Evolutionary conservation across 2,113 vertebrate genomes (phyloP), one percentile per base, ranked within the genome.

Genomic region (Halcyon malimbica): DNA sequence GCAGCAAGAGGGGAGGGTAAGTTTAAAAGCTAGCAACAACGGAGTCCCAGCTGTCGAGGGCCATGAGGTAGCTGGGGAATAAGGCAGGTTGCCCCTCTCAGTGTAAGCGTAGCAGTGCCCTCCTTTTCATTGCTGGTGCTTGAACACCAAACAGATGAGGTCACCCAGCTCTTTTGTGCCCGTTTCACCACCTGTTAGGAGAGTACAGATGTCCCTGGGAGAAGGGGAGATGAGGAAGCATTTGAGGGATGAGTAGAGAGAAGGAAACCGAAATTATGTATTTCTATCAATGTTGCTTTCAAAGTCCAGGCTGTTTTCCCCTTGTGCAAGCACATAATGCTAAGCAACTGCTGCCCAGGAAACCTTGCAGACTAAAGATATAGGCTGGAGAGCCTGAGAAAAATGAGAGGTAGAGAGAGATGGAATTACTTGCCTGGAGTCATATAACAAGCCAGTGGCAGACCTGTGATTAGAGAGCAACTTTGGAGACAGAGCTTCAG

Each of bases 301-400:
- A 11, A 73, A 65, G 75, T 63, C 31, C 71, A 46, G 23, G 76
- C 25, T 50, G 23, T 18, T 88, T 81, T 88, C 46, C 57, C 31
- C 20, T 64, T 41, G 28, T 37, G 44, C 35, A n/a, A 78, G 46
- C 57, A 85, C 9, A 11, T 37, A 65, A 57, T 51, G 44, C 84
- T 89, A 88, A 84, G 63, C 67, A 91, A 70, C 88, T 51, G 59
- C 92, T 93, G 87, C 82, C 63, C 87, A 51, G 70, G 88, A 94
- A 90, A 77, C 54, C 74, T 88, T 60, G 17, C 18, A n/a, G 85
- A 24, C 82, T 78, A 42, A 65, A 85, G 85, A n/a, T 10, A 70
- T 2, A 83, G 76, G 51, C 71, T 74, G 60, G 56, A 91, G 50
- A 89, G 46, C 57, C n/a, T 21, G 42, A 91, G 68, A 46, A 93